Evolutionary conservation across 1,140 invertebrate genomes (phyloP), one percentile per base, ranked within the genome.

Genomic region (Medauroidea extradentata): DNA sequence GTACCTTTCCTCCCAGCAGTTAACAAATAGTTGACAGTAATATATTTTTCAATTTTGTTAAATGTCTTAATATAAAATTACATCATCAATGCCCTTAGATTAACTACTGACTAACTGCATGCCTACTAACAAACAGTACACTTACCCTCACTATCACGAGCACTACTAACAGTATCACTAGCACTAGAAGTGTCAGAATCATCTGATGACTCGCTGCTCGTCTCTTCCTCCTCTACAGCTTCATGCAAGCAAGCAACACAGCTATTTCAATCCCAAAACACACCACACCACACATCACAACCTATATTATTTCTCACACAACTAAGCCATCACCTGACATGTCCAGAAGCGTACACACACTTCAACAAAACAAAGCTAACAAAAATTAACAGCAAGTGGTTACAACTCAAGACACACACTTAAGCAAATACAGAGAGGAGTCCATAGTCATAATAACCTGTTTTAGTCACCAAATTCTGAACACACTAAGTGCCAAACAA

Each of bases 101-200:
- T 19, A 19, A 8, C 9, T 27, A 50, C 19, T 25, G 16, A 50
- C 48, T 21, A 27, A 25, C 3, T 14, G 14, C 16, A 50, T 11
- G 9, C 24, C 8, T 16, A 4, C n/a, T n/a, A 29, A 25, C 44
- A 42, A 25, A 62, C 49, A 19, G 29, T 5, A 48, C 23, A 61
- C 61, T 62, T 43, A 63, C 59, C 59, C 29, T 63, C 62, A 19
- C 57, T 46, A 34, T 55, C 38, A 41, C 49, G 25, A 57, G 42
- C 27, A 53, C 27, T 27, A 63, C 50, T 57, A 60, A 43, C 24
- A 57, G 69, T 68, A 55, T 74, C 70, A 65, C 66, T 70, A 64
- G 71, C 69, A 66, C 67, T 70, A 60, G 74, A 72, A 73, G 69
- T 75, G 72, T 79, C 76, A 75, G 77, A 76, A 70, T 78, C 76